Base-by-base conservation (phyloP, 2,888 invertebrate genomes). In the Nomada fabriciana region DNA sequence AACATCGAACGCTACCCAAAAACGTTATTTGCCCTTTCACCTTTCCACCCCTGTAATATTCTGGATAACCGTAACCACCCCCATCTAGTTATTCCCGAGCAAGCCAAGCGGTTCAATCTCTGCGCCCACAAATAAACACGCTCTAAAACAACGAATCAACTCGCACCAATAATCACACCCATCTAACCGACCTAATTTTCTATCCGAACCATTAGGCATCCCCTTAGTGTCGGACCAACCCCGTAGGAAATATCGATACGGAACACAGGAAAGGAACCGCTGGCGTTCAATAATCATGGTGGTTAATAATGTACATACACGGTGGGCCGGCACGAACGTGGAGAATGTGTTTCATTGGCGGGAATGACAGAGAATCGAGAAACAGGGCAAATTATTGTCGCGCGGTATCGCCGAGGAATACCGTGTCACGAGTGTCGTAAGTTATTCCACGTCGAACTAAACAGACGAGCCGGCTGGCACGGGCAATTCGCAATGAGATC, bases 331-430 rank as follows among this genome's bases (percentile, higher is more conserved):
- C 9, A 42, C 23, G 52, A 7, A 0, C 7, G 36, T 7, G 60
- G n/a, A 59, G 29, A 23, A 15, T 5, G 36, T n/a, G 11, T 65
- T 50, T 15, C 63, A 29, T 1, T 15, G 47, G 18, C 3, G 25
- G 11, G 4, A 64, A 68, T 68, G 25, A 52, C 60, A 2, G 25
- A 4, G 3, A 4, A 1, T 7, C 4, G 25, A 20, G 42, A 55
- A 20, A 77, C 73, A 67, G 60, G 67, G 73, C 43, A 60, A 73
- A 73, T 73, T 73, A 76, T 71, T 59, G 57, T 60, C 63, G 25
- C 7, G 15, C 25, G 20, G 52, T 52, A 52, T 36, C 63, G 52
- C 25, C 43, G 72, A 55, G 29, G 53, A 72, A 72, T n/a, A n/a
- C 15, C 59, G 9, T 20, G 13, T 7, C 53, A 23, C 65, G 53